These are phyloP conservation scores for Zeuzera pyrina DNA, from an alignment of 2,888 invertebrate genomes.

Conservation along the genomic window DNA sequence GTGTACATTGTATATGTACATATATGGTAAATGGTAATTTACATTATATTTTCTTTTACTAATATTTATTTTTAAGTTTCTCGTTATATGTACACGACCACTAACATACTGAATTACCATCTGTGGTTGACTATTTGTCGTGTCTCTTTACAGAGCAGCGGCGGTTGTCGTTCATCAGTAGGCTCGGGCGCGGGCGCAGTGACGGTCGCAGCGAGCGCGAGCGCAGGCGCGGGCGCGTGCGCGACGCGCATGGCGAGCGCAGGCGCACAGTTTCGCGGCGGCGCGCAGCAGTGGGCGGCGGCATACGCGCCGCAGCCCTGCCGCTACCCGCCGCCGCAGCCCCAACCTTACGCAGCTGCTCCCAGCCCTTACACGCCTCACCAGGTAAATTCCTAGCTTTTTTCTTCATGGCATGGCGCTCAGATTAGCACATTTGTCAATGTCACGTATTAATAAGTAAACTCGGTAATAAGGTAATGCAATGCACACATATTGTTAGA, in stretches of 20 bases:
- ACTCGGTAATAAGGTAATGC: no score
- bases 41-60: no score
- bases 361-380: constrained; percentile 61
- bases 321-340: constrained; percentile 68
- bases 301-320: constrained; percentile 66
- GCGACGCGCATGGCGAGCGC: constrained; percentile 71
- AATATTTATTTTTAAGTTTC: no score
- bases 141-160: constrained; percentile 54
- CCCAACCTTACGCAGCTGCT: constrained; percentile 57
- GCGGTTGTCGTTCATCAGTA: constrained; percentile 61
- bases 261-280: constrained; percentile 67
- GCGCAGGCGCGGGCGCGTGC: constrained; percentile 67
- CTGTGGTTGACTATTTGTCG: no score
- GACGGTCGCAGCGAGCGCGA: constrained; percentile 66
- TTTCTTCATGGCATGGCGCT: no score
- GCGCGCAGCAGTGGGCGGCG: constrained; percentile 66
- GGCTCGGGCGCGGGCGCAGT: constrained; percentile 60
- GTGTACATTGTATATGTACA: no score
- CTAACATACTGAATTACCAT: no score
- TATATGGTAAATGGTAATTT: no score
- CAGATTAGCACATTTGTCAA: no score
- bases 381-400: constrained; percentile 34
- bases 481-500: no score
- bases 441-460: no score
- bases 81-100: no score